Evolutionary conservation across 2,888 invertebrate species (phyloP).

Genomic region (Tryphoninae sp.): DNA sequence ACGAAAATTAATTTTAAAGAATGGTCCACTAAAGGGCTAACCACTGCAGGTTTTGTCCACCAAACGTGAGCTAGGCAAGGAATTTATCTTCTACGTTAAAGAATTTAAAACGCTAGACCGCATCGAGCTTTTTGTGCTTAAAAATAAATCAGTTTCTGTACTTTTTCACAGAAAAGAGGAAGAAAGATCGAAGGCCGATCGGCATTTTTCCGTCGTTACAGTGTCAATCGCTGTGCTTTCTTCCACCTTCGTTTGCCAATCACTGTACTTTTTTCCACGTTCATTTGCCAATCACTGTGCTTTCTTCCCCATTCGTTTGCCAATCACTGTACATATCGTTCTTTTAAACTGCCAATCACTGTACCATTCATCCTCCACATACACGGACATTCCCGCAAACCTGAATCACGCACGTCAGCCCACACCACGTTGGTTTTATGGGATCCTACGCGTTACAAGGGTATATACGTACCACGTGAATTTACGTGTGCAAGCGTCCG

Average conservation of each 20-base stretch:
- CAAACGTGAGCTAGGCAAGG: too few species aligned
- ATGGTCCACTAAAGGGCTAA: too few species aligned
- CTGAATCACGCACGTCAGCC: conserved; percentile 48
- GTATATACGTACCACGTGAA: neutral
- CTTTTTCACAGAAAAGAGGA: conserved; percentile 27
- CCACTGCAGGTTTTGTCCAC: too few species aligned
- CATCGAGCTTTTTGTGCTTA: neutral
- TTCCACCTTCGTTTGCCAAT: neutral
- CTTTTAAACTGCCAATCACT: neutral
- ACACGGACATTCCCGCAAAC: conserved; percentile 41
- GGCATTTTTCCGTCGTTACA: neutral
- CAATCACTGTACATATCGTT: neutral
- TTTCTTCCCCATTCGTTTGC: neutral
- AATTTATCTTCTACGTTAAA: too few species aligned
- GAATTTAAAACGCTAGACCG: too few species aligned
- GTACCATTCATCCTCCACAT: neutral
- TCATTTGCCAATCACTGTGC: neutral
- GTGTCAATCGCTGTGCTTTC: neutral
- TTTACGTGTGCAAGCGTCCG: conserved; percentile 7
- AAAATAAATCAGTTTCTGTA: conserved; percentile 45
- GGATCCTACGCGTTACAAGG: neutral
- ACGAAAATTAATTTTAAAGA: neutral
- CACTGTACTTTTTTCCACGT: neutral
- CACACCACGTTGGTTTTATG: conserved; percentile 36
- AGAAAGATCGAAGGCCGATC: neutral